Percentiles rank a stretch among this genome's conserved stretches.
phyloP scores from a whole-genome alignment of 2,113 vertebrate genomes.

The Pyrgilauda ruficollis region DNA sequence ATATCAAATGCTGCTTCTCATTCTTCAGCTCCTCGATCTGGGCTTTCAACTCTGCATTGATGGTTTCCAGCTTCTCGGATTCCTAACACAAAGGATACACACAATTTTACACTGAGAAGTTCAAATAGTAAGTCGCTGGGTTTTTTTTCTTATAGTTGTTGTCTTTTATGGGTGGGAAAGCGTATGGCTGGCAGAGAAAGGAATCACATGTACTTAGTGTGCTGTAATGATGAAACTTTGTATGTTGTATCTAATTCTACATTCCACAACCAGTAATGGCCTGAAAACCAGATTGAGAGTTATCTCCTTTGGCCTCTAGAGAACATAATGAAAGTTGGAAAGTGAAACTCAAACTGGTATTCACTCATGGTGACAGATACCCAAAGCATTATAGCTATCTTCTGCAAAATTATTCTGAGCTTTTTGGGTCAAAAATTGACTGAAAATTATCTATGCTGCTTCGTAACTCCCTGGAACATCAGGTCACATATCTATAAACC shows the following conservation, averaged over 20 bases:
- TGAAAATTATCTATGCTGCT: accelerated
- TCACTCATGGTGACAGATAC: neutral
- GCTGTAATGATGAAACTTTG: neutral
- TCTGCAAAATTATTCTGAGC: neutral
- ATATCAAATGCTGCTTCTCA: constrained; percentile 97
- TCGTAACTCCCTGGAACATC: neutral
- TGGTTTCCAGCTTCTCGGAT: constrained; percentile 93
- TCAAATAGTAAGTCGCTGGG: neutral
- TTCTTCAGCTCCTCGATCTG: constrained; percentile 96
- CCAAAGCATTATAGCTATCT: neutral
- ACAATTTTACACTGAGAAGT: neutral
- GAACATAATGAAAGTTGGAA: neutral
- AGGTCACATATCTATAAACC: neutral
- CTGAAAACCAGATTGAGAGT: neutral
- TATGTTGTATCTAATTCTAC: too few species aligned
- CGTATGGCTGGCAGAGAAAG: neutral
- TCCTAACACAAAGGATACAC: constrained; percentile 76
- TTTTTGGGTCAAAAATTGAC: neutral
- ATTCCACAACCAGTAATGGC: neutral
- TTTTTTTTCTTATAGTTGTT: neutral
- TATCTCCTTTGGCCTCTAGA: neutral
- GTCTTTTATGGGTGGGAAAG: neutral
- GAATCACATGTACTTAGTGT: neutral
- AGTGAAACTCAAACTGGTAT: neutral
- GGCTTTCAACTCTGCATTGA: constrained; percentile 93